Evolutionary conservation across 1,140 invertebrate species (phyloP), one percentile per base, ranked within the genome.

Genomic region (Meloidogyne floridensis): DNA sequence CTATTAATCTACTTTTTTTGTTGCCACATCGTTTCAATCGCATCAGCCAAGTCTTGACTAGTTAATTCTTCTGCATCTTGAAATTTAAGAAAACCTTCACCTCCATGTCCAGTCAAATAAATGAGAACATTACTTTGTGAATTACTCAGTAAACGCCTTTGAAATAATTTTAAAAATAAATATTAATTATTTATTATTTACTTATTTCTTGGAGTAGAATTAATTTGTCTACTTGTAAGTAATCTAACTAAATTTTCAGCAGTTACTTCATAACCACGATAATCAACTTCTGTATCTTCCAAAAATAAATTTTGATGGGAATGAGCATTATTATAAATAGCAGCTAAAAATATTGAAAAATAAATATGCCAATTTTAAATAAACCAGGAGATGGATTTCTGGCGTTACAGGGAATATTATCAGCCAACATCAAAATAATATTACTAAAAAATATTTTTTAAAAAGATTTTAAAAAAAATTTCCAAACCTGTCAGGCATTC

Each of bases 1-100:
- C 32, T 32, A 32, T 32, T 32, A 32, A 32, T 32, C 13, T 56
- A 84, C 80, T 71, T 10, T 13, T 80, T 20, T 72, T 77, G 84
- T 87, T 98, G 95, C 95, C 96, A 98, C 98, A 99, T 99, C 91
- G 99, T 97, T 90, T 99, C 96, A 82, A 99, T 93, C 51, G 97
- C 97, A 93, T 99, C 96, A 18, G 96, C 97, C 84, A 99, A 91
- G 90, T 99, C 98, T 88, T 97, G 94, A 91, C 95, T 97, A n/a
- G 97, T 98, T 11, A 99, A 95, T 92, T 99, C 98, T 91, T 98
- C 96, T 1, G 96, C 95, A 91, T 99, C 98, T 92, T 99, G 98
- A 90, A 99, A 99, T 91, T 99, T 99, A 0, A 99, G 91, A 90
- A 99, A 99, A 0, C 97, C 97, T 92, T 99, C 97, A 54, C 97